Evolutionary conservation across 2,113 vertebrate species (phyloP), one percentile per base, ranked within the genome.

Genomic region (Lampris incognitus): DNA sequence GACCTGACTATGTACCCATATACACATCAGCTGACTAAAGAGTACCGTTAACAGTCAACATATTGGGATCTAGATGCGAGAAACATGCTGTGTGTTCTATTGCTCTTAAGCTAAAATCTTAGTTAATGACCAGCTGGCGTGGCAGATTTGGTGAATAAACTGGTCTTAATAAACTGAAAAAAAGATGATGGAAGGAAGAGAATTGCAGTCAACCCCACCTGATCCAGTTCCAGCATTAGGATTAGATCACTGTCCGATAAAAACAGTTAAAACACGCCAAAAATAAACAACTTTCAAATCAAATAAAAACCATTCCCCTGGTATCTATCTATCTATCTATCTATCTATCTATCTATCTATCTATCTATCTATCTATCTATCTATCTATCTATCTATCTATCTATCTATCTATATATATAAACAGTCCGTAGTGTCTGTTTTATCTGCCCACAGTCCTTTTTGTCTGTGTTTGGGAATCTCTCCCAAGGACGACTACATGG

Each of bases 371-470:
- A 24, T 24, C 24, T 24, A 24, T 24, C 24, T 24, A 24, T 24
- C 24, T 24, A 24, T 24, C 24, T 24, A 24, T 24, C 24, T 24
- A 24, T 24, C 24, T 24, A 24, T 24, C 24, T 24, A 24, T 24
- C 24, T 24, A 24, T 24, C 24, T 24, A 24, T 24, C 24, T 24
- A 24, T 24, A 24, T 24, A 24, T 24, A 24, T 24, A 74, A 83
- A 81, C 44, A 77, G 72, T 81, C 72, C 89, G 80, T 92, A 91
- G 89, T 91, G 92, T 92, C 81, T 69, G 59, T 71, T 86, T 39
- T 24, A 59, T 78, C 55, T 72, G 76, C 69, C 56, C 63, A 51
- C 44, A 44, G 11, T 61, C 64, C 78, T 76, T 69, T 71, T 48
- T 67, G 80, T 89, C 83, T 81, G 78, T n/a, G 76, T 83, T 83